These are phyloP conservation scores for Poeciliopsis gracilis DNA, from an alignment of 2,797 vertebrate species.

Conservation along the genomic window DNA sequence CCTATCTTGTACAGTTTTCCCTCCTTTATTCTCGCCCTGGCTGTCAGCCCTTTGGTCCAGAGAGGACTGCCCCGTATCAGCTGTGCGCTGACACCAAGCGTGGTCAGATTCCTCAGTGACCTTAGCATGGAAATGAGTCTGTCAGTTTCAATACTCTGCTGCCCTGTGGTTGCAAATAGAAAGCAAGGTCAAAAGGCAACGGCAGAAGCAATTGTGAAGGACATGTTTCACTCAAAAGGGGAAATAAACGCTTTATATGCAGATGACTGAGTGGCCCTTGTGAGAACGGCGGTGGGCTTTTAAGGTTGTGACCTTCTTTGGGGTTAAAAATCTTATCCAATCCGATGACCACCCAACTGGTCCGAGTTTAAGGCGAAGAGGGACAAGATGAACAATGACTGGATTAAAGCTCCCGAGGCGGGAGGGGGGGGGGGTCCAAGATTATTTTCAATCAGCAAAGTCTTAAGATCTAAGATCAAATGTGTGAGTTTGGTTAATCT, in stretches of 20 bases:
- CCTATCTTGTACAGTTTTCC: slow-evolving; percentile 23
- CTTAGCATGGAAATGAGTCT: slow-evolving; percentile 51
- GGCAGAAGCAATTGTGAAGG: slow-evolving; percentile 21
- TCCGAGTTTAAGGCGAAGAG: slow-evolving; percentile 48
- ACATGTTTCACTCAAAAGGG: slow-evolving; percentile 35
- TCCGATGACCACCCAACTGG: slow-evolving; percentile 67
- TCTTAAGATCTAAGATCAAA: slow-evolving; percentile 43
- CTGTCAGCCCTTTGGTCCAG: slow-evolving; percentile 23
- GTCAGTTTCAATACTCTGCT: slow-evolving; percentile 26
- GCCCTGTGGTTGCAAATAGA: slow-evolving; percentile 39
- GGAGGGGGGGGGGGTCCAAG: slow-evolving; percentile 41
- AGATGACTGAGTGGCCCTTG: slow-evolving; percentile 23
- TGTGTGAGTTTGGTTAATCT: slow-evolving; percentile 44
- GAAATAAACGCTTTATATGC: slow-evolving; percentile 49
- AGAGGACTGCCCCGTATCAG: slow-evolving; percentile 10
- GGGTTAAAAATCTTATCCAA: slow-evolving; percentile 38
- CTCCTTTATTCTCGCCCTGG: not conserved
- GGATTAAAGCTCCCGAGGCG: slow-evolving; percentile 63
- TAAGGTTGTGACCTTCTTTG: slow-evolving; percentile 51
- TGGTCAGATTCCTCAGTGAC: slow-evolving; percentile 44
- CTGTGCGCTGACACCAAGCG: slow-evolving; percentile 28
- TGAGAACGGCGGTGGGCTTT: slow-evolving; percentile 40
- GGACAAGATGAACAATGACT: slow-evolving; percentile 58
- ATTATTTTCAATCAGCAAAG: slow-evolving; percentile 54
- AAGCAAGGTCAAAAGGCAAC: slow-evolving; percentile 57